phyloP scores from a whole-genome alignment of 2,888 invertebrate species.

The Athripsodes cinereus region DNA sequence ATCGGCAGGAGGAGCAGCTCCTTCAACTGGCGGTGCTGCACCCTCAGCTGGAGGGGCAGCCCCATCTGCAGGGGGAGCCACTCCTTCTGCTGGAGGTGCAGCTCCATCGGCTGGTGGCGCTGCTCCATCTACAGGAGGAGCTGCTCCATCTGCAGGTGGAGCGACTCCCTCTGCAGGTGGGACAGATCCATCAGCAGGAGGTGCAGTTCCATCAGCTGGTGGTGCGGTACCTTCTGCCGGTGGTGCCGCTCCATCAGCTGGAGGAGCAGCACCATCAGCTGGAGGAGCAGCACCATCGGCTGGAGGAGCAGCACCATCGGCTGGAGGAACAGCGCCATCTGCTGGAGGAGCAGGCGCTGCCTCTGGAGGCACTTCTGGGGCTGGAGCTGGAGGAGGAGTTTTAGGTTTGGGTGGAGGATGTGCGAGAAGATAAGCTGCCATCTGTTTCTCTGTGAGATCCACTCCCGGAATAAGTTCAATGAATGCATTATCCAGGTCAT shows the following conservation, averaged over 20 bases:
- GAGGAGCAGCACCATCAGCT: conserved; percentile 37
- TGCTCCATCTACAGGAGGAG: conserved; percentile 32
- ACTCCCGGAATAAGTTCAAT: conserved; percentile 68
- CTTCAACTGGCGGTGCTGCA: conserved; percentile 28
- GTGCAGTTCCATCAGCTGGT: conserved; percentile 31
- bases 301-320: conserved; percentile 34
- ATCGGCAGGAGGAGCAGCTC: conserved; percentile 31
- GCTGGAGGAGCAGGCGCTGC: conserved; percentile 31
- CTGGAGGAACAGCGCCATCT: conserved; percentile 29
- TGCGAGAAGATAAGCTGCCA: conserved; percentile 39
- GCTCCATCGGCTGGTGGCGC: conserved; percentile 27
- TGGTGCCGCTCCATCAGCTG: conserved; percentile 37
- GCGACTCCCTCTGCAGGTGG: conserved; percentile 32
- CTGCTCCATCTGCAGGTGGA: conserved; percentile 31
- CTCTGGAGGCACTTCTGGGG: conserved; percentile 33
- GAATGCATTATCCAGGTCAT: conserved; percentile 91
- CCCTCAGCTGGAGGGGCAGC: conserved; percentile 31
- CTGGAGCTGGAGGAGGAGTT: conserved; percentile 41
- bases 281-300: conserved; percentile 27
- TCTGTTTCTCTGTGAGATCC: conserved; percentile 41
- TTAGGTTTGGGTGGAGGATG: conserved; percentile 38
- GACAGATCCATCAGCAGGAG: conserved; percentile 28
- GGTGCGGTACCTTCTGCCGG: conserved; percentile 36
- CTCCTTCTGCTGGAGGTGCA: conserved; percentile 28
- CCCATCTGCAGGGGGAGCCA: conserved; percentile 31